A percentile compares a stretch with the other conserved stretches of the same genome.
Evolutionary conservation across 2,888 invertebrate species (phyloP).

Genomic region (Machimus atricapillus): DNA sequence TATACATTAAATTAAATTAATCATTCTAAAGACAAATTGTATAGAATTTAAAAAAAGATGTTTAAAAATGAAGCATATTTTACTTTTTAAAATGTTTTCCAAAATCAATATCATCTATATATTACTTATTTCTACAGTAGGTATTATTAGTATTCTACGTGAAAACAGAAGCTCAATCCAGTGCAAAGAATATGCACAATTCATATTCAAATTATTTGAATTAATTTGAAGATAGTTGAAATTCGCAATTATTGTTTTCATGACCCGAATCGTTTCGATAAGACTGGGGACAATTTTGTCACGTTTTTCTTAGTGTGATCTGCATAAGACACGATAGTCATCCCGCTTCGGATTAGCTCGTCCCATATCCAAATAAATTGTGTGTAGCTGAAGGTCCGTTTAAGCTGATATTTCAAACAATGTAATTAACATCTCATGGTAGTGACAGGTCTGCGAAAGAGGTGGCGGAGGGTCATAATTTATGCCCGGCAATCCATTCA

Average conservation of each 20-base stretch:
- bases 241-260: not conserved
- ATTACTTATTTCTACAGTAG: too few species aligned
- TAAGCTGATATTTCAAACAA: not conserved
- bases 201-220: not conserved
- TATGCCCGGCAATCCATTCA: not conserved
- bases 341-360: not conserved
- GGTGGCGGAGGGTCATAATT: not conserved
- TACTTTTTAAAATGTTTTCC: too few species aligned
- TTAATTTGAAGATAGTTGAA: not conserved
- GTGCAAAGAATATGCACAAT: not conserved
- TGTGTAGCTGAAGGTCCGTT: not conserved
- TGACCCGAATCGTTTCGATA: not conserved
- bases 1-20: too few species aligned
- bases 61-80: too few species aligned
- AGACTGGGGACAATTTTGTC: not conserved
- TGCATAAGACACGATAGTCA: not conserved
- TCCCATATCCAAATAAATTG: not conserved
- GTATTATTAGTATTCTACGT: too few species aligned
- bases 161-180: not conserved
- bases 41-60: too few species aligned
- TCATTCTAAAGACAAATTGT: too few species aligned
- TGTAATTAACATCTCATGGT: constrained; percentile 7
- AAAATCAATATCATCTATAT: too few species aligned
- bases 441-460: constrained; percentile 9
- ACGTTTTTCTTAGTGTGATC: not conserved